These are phyloP conservation scores for Caenorhabditis doughertyi DNA, from an alignment of 2,888 invertebrate species.

Conservation along the genomic window DNA sequence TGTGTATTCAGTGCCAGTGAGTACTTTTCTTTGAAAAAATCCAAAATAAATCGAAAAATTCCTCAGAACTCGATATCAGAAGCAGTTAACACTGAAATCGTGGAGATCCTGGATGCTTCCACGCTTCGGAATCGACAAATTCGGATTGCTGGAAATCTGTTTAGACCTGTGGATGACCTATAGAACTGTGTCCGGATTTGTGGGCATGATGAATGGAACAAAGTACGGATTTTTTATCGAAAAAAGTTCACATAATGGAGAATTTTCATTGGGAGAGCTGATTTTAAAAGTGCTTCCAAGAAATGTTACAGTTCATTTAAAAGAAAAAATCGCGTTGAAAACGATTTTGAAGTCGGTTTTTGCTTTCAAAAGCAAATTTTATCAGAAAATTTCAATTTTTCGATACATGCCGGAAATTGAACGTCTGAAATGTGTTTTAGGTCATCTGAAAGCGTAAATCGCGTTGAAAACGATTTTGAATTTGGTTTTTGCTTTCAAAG, in stretches of 20 bases:
- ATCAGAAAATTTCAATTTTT: too few species aligned
- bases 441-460: too few species aligned
- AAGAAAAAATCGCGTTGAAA: too few species aligned
- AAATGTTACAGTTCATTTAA: too few species aligned
- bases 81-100: constrained; percentile 65
- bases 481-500: too few species aligned
- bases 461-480: too few species aligned
- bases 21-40: neutral
- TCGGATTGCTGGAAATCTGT: constrained; percentile 56
- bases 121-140: constrained; percentile 30
- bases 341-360: too few species aligned
- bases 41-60: neutral
- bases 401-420: too few species aligned
- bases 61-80: constrained; percentile 69
- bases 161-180: constrained; percentile 66
- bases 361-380: too few species aligned
- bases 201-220: constrained; percentile 47
- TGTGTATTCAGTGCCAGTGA: constrained; percentile 73
- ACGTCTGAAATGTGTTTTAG: too few species aligned
- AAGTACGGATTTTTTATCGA: too few species aligned
- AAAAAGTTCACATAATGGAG: neutral
- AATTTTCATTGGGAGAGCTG: neutral
- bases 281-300: too few species aligned
- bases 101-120: constrained; percentile 67
- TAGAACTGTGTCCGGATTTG: constrained; percentile 16